phyloP scores from a whole-genome alignment of 2,888 invertebrate species.

The Ormyrus pomaceus region DNA sequence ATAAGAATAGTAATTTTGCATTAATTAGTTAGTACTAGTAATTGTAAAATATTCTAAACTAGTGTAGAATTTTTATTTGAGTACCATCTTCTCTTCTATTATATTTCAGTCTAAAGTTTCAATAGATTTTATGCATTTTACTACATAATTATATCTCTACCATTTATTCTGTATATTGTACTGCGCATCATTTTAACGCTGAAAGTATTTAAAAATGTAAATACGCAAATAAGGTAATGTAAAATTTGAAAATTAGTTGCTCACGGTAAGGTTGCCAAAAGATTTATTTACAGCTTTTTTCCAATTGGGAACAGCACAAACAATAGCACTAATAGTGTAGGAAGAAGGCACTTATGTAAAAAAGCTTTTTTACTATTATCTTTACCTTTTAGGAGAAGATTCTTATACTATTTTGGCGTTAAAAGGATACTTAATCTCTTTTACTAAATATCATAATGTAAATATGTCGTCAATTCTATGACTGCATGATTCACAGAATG shows the following conservation, averaged over 20 bases:
- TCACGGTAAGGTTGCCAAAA: too few relatives aligned
- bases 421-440: neutral
- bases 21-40: neutral
- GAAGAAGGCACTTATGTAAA: too few relatives aligned
- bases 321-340: too few relatives aligned
- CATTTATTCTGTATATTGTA: neutral
- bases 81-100: neutral
- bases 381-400: too few relatives aligned
- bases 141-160: conserved; percentile 9
- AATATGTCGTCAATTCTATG: conserved; percentile 8
- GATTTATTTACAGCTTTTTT: too few relatives aligned
- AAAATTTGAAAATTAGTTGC: too few relatives aligned
- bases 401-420: conserved; percentile 11
- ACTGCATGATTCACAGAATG: conserved; percentile 39
- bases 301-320: too few relatives aligned
- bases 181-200: conserved; percentile 22
- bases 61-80: conserved; percentile 21
- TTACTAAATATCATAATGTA: conserved; percentile 3
- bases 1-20: conserved; percentile 23
- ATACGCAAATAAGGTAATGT: too few relatives aligned
- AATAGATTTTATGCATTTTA: conserved; percentile 13
- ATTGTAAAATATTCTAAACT: neutral
- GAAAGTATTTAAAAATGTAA: neutral
- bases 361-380: too few relatives aligned
- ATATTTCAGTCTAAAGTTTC: neutral